Evolutionary conservation across 2,888 invertebrate genomes (phyloP).

Genomic region (Stegana nigrithorax): DNA sequence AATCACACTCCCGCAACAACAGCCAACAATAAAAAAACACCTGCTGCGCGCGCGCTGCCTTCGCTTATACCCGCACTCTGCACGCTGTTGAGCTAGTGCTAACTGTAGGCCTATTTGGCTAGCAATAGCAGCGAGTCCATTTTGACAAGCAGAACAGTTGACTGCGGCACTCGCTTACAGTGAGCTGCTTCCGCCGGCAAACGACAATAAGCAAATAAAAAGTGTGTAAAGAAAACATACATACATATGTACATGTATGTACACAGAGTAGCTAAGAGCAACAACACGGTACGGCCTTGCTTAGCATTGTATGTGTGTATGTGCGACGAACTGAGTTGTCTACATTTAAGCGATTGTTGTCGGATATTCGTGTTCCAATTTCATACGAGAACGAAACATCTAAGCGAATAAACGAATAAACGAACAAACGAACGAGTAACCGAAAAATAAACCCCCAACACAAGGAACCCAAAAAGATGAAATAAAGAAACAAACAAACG

Average conservation of each 20-base stretch:
- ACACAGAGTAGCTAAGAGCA: constrained; percentile 7
- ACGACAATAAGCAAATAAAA: not conserved
- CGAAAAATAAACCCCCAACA: not conserved
- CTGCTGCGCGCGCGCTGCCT: too few species aligned
- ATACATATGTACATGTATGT: constrained; percentile 15
- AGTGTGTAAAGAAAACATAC: not conserved
- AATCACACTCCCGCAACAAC: too few species aligned
- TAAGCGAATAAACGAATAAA: not conserved
- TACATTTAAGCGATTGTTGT: not conserved
- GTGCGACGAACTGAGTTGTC: not conserved
- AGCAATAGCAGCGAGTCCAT: too few species aligned
- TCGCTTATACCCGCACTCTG: too few species aligned
- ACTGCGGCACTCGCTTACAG: too few species aligned
- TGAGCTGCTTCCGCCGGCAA: not conserved
- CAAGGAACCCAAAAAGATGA: not conserved
- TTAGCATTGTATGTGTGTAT: constrained; percentile 6
- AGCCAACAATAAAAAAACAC: too few species aligned
- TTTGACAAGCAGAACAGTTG: too few species aligned
- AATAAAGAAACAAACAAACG: constrained; percentile 12
- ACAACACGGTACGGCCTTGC: not conserved
- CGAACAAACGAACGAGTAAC: not conserved
- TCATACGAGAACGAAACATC: not conserved
- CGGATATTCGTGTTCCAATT: not conserved
- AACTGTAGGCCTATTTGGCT: too few species aligned
- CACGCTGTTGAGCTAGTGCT: too few species aligned